Base-by-base conservation (phyloP, 2,888 invertebrate genomes). In the Idaea aversata region DNA sequence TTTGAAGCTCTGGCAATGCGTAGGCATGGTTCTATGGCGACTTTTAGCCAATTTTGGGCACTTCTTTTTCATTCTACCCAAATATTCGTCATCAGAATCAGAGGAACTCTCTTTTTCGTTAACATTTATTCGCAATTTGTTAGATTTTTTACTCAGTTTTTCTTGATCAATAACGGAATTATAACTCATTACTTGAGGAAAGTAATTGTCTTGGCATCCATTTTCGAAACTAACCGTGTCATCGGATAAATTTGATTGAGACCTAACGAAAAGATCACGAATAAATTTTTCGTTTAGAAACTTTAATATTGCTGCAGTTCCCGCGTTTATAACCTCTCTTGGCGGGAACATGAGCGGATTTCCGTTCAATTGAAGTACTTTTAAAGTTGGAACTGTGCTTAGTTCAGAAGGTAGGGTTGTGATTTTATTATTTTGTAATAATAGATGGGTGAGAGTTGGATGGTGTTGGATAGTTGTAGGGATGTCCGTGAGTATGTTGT, bases 321-420 rank as follows among this genome's bases (percentile, higher is more conserved):
- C 95, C 61, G 87, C 87, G 60, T 85, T 86, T 35, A 95, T 75
- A 4, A 96, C 79, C 61, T 94, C 90, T 68, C 80, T 82, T 25
- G 94, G 89, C 13, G 96, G 96, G 78, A 93, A 95, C 47, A 77
- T 81, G 10, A 96, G 74, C 0, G 95, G 95, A 81, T 96, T 96
- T 59, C 94, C 93, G 59, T 90, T 85, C 59, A 95, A 71, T 82
- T 95, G 95, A 4, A 96, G 83, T 10, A 94, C 94, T 88, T 94
- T 95, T 70, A 96, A 85, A 68, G 90, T 94, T 25, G 88, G 80
- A 15, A 95, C 86, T 5, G 94, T 93, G 80, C 95, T 95, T 15
- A 96, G 79, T 87, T 95, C 95, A 64, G 94, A 87, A 0, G 96
- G 96, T 60, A 96, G 80, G 65, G 85, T 82, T 64, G 93, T 89